These are phyloP conservation scores for Linnaemya vulpina DNA, from an alignment of 2,888 invertebrate genomes.

Conservation along the genomic window DNA sequence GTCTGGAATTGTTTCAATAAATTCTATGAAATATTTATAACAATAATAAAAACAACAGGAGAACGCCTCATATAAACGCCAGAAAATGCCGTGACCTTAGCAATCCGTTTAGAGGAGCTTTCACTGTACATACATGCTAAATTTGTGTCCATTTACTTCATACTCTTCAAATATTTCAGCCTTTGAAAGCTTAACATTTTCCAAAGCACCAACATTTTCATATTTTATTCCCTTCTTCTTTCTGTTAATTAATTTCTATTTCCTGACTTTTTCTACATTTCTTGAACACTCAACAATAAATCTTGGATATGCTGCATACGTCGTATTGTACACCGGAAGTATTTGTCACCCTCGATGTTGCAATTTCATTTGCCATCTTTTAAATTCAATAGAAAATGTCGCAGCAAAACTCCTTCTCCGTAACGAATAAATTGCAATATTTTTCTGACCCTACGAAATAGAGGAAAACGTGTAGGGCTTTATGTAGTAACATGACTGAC, in stretches of 20 bases:
- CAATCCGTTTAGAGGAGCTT: too few species aligned
- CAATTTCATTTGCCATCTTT: background rate
- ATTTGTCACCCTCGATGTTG: constrained; percentile 14
- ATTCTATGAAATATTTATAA: too few species aligned
- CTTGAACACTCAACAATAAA: background rate
- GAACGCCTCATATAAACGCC: too few species aligned
- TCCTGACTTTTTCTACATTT: background rate
- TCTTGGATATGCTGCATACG: background rate
- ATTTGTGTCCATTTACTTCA: too few species aligned
- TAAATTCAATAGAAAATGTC: background rate
- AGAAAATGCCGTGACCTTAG: too few species aligned
- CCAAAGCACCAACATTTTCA: background rate
- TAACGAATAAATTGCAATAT: constrained; percentile 6
- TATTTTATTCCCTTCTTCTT: background rate
- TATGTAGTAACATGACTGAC: constrained; percentile 78
- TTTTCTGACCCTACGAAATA: constrained; percentile 56
- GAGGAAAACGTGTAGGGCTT: constrained; percentile 73
- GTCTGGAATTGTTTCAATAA: too few species aligned
- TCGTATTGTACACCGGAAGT: constrained; percentile 33
- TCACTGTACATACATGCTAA: too few species aligned
- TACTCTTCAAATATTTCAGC: background rate
- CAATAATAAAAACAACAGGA: too few species aligned
- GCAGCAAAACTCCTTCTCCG: background rate
- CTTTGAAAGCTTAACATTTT: background rate
- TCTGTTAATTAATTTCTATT: too few species aligned